phyloP scores from a whole-genome alignment of 2,113 vertebrate genomes.

The Salvelinus namaycush region DNA sequence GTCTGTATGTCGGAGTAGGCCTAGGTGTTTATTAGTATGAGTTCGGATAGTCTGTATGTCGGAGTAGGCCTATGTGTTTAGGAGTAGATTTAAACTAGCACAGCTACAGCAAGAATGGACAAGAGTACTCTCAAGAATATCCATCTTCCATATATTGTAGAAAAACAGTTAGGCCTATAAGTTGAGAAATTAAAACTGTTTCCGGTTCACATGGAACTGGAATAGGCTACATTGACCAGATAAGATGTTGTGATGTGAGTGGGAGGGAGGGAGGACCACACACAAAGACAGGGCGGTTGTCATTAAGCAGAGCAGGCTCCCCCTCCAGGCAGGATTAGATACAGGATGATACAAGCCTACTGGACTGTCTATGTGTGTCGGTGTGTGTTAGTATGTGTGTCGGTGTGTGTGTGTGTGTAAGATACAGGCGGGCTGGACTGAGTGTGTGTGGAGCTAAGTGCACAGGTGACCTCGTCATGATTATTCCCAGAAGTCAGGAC shows the following conservation, averaged over 20 bases:
- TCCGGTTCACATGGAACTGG: not conserved
- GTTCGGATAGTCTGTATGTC: too few species aligned
- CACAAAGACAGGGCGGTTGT: not conserved
- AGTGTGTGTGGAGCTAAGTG: not conserved
- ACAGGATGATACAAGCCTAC: not conserved
- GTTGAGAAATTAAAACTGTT: too few species aligned
- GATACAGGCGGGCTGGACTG: not conserved
- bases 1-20: too few species aligned
- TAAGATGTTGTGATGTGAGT: not conserved
- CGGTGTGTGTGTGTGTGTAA: not conserved
- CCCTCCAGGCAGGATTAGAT: constrained; percentile 4
- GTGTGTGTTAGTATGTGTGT: not conserved
- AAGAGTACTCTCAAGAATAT: too few species aligned
- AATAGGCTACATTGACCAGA: not conserved
- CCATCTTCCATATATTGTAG: too few species aligned
- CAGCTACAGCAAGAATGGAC: too few species aligned
- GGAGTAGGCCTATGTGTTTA: too few species aligned
- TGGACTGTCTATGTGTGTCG: not conserved
- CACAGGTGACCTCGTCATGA: not conserved
- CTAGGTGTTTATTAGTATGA: too few species aligned
- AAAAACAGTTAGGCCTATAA: too few species aligned
- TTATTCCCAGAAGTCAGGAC: not conserved
- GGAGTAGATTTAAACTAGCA: too few species aligned
- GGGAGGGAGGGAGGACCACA: not conserved
- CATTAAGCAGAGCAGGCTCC: too few species aligned